phyloP scores from a whole-genome alignment of 2,888 invertebrate genomes.

The Rotaria sp. region DNA sequence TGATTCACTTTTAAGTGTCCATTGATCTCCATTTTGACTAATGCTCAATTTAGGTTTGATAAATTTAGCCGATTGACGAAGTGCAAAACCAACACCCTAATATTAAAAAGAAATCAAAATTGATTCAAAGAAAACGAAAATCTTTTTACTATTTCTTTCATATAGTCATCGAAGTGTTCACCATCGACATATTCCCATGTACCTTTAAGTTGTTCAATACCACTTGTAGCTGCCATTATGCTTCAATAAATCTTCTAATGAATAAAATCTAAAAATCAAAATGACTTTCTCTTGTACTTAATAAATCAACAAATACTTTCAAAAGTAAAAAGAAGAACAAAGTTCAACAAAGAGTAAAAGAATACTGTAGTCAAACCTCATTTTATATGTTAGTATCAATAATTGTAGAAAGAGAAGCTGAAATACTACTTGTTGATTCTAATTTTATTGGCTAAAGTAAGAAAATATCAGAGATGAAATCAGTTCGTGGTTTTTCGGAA shows the following conservation, averaged over 20 bases:
- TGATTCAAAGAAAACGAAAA: background rate
- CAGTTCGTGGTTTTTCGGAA: no score
- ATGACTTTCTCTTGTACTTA: background rate
- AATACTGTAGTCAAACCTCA: no score
- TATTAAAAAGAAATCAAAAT: background rate
- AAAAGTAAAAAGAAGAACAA: background rate
- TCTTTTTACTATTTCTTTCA: constrained; percentile 61
- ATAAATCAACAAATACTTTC: background rate
- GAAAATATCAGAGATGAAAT: no score
- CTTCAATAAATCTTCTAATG: background rate
- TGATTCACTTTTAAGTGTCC: constrained; percentile 62
- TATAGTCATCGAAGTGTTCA: constrained; percentile 79
- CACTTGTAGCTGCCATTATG: background rate
- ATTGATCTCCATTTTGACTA: constrained; percentile 65
- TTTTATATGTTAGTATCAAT: no score
- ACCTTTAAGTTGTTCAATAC: background rate
- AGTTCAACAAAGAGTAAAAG: background rate
- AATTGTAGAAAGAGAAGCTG: background rate
- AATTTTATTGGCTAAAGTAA: background rate
- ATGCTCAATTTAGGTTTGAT: constrained; percentile 78
- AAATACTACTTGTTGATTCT: background rate
- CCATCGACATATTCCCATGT: constrained; percentile 46
- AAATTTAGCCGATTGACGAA: constrained; percentile 75
- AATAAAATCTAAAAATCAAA: background rate
- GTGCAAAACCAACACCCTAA: constrained; percentile 72